Evolutionary conservation across 2,888 invertebrate species (phyloP), one percentile per base, ranked within the genome.

Genomic region (Dolichopus griseipennis): DNA sequence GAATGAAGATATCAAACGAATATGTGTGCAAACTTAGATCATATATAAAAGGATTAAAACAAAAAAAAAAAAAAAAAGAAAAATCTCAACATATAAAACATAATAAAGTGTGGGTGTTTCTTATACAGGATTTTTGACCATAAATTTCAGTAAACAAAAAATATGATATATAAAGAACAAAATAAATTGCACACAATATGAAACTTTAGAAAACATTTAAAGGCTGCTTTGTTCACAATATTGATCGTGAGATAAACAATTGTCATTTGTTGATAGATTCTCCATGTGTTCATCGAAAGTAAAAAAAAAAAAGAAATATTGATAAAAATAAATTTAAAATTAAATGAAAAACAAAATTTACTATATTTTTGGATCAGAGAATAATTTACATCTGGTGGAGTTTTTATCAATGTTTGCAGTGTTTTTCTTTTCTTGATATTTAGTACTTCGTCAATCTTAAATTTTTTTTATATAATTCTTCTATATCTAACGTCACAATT

Each of bases 121-220:
- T 12, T 69, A 71, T 71, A 74, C 74, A 74, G 74, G 73, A 74
- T 74, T 73, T 74, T 74, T 74, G 74, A 74, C 74, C 74, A 74
- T 73, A 67, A 37, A 66, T 68, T 52, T n/a, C 52, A 52, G 15
- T 15, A 52, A 52, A 52, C 6, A 52, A 52, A 52, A 52, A 52
- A 18, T 52, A 52, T 18, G 15, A 52, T n/a, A 52, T 52, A 52
- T 52, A 41, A 65, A 61, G 62, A 66, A 62, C 27, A 27, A 66
- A 66, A 66, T 15, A 15, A n/a, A 61, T 34, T 41, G 67, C 67
- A 67, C 67, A 67, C 67, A 64, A 61, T 12, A 41, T 18, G 15
- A 52, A 18, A 52, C 27, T 27, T 52, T 52, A 18, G 52, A 52
- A 52, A 61, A 27, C 20, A 21, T 6, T 10, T 62, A 37, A 37